Evolutionary conservation across 2,888 invertebrate species (phyloP), one percentile per base, ranked within the genome.

Genomic region (Ypsolopha scabrella): DNA sequence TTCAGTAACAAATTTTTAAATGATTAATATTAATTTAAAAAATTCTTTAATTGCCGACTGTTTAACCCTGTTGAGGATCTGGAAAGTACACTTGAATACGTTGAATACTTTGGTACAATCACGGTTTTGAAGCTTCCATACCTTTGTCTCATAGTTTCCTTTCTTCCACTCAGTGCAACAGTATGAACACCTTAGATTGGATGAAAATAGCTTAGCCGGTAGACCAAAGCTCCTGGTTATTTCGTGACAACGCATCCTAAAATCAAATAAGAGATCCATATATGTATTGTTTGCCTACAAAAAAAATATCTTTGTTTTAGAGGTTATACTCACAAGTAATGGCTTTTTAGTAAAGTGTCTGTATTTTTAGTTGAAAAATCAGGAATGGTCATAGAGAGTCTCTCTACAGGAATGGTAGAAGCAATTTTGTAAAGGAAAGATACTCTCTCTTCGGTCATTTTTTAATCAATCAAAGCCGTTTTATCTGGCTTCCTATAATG

Each of bases 111-210:
- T 9, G 39, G 48, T 48, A 34, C 8, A n/a, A 47, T 35, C 9
- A 36, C 0, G 24, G 24, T 24, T 24, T 24, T 37, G 10, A 38
- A n/a, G 7, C 7, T 41, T 36, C 50, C 59, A 60, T 67, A 83
- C 83, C 58, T 69, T 74, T 7, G 64, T 60, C 41, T 64, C 56
- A 53, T 43, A 53, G 14, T 70, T 66, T 37, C 64, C 59, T 41
- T 60, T 70, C 9, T 55, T 66, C 81, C 81, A 82, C 55, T 80
- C 77, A 49, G 74, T 57, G 52, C 72, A 77, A 57, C 85, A 86
- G 45, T 62, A 64, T 7, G 72, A 64, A 57, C 86, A 86, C 59
- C 80, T 68, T 10, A 60, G 58, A 58, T 68, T 62, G 0, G 61
- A 45, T 3, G 80, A 78, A 62, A 83, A 83, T 38, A 74, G 65